Evolutionary conservation across 23 tunicate genomes (phyloP).

Genomic region (Phallusia fumigata): DNA sequence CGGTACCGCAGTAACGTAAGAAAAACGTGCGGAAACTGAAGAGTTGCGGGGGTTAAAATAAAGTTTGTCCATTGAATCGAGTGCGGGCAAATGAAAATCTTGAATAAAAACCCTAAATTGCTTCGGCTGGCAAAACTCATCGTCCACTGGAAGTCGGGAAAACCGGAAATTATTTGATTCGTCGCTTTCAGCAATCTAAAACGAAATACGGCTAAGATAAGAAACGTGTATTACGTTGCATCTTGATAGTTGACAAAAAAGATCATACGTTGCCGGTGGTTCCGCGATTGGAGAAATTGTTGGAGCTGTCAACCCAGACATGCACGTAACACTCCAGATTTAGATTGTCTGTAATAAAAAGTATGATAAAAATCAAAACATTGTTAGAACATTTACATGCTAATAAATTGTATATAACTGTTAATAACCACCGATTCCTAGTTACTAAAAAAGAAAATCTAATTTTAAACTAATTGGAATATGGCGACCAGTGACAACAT

Average conservation of each 20-base stretch:
- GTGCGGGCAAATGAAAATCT: not conserved
- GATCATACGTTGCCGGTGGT: not conserved
- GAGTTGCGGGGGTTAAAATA: not conserved
- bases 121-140: not conserved
- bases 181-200: slow-evolving; percentile 13
- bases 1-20: not conserved
- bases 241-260: not conserved
- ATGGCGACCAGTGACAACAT: no score
- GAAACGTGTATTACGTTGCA: not conserved
- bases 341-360: not conserved
- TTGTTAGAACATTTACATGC: no score
- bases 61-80: not conserved
- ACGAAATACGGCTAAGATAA: not conserved
- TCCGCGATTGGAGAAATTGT: not conserved
- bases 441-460: not conserved
- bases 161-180: slow-evolving; percentile 21
- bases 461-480: no score
- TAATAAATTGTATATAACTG: no score
- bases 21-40: not conserved
- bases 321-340: not conserved
- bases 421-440: no score
- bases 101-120: not conserved
- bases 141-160: not conserved
- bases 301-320: slow-evolving; percentile 3
- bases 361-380: no score